Evolutionary conservation across 2,113 vertebrate genomes (phyloP).

Genomic region (Sceloporus tristichus): DNA sequence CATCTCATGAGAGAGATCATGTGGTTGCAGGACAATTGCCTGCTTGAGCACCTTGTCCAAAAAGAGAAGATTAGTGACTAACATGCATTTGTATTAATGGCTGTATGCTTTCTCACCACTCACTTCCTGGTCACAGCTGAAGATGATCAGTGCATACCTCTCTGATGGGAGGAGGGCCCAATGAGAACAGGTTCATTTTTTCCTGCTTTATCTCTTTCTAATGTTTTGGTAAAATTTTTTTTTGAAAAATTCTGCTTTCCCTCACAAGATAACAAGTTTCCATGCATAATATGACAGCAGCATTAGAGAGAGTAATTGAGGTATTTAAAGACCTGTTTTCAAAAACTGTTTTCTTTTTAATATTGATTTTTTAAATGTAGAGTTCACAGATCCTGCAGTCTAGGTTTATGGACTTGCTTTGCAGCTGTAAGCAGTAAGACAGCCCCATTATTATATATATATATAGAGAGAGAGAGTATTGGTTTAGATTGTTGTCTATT

Average conservation of each 20-base stretch:
- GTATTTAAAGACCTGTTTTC: not conserved
- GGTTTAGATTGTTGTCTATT: not conserved
- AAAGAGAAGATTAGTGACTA: not conserved
- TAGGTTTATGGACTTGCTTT: not conserved
- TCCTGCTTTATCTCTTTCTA: not conserved
- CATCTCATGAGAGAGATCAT: not conserved
- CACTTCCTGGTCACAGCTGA: slow-evolving; percentile 36
- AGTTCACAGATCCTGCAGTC: not conserved
- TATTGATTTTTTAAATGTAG: not conserved
- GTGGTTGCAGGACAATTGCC: not conserved
- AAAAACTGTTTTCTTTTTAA: not conserved
- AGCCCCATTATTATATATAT: not conserved
- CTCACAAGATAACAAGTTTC: not conserved
- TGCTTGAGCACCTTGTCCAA: not conserved
- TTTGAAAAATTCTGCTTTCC: too few species aligned
- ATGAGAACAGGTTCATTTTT: not conserved
- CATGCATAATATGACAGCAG: not conserved
- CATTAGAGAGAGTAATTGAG: too few species aligned
- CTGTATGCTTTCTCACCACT: not conserved
- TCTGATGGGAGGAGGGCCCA: not conserved
- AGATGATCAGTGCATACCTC: not conserved
- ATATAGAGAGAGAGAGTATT: not conserved
- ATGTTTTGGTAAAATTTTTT: not conserved
- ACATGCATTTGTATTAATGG: slow-evolving; percentile 43
- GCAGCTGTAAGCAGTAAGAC: not conserved